phyloP scores from a whole-genome alignment of 2,797 vertebrate species.

The Ispidina picta region DNA sequence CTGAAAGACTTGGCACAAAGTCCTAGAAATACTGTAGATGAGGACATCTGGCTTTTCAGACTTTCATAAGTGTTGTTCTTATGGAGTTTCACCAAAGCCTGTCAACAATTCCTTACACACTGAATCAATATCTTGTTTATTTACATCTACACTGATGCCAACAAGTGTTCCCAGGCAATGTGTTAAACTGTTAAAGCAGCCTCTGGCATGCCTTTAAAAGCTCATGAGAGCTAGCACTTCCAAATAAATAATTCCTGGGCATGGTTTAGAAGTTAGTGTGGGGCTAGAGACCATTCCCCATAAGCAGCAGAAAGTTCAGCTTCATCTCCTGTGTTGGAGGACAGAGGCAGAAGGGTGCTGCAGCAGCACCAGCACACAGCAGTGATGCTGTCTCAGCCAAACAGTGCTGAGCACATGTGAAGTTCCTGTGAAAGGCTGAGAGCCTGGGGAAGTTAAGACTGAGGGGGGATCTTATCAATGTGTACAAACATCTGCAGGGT shows the following conservation, averaged over 20 bases:
- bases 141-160: neutral
- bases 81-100: neutral
- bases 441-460: no score
- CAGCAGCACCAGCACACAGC: neutral
- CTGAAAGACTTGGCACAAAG: neutral
- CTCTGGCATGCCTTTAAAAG: neutral
- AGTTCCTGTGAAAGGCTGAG: neutral
- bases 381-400: neutral
- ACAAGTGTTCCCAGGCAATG: neutral
- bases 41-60: neutral
- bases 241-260: neutral
- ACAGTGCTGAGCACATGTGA: neutral
- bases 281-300: neutral
- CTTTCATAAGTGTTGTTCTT: neutral
- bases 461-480: no score
- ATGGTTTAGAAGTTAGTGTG: neutral
- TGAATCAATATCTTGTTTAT: neutral
- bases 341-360: neutral
- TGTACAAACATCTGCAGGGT: no score
- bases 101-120: neutral
- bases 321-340: neutral
- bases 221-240: neutral
- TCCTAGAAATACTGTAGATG: neutral
- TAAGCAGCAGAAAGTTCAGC: neutral
- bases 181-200: neutral